phyloP scores from a whole-genome alignment of 1,140 invertebrate genomes.

The Drosophila truncata region DNA sequence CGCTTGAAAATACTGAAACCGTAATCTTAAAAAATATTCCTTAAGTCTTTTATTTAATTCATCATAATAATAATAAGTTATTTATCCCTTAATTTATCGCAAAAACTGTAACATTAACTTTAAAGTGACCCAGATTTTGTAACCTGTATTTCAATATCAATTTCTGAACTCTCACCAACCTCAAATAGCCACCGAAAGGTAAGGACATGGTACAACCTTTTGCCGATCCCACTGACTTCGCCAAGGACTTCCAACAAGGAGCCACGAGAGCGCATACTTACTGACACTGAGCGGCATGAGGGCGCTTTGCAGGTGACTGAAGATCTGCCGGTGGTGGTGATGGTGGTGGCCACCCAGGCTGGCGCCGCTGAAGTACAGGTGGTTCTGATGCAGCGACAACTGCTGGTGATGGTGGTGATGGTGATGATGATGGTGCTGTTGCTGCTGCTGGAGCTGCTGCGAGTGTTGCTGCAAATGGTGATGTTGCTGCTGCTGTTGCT shows the following conservation, averaged over 20 bases:
- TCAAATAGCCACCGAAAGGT: slow-evolving; percentile 2
- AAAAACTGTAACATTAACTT: not conserved
- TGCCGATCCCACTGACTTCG: slow-evolving; percentile 2
- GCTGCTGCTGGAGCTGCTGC: slow-evolving; percentile 54
- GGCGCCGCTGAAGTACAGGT: slow-evolving; percentile 79
- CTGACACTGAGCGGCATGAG: slow-evolving; percentile 82
- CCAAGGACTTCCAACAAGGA: not conserved
- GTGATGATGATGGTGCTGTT: slow-evolving; percentile 72
- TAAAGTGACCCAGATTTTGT: not conserved
- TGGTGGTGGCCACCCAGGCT: slow-evolving; percentile 69
- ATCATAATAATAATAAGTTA: no score
- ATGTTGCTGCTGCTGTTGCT: slow-evolving; percentile 58
- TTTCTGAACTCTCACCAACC: slow-evolving; percentile 1
- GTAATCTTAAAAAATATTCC: no score
- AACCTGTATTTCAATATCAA: not conserved
- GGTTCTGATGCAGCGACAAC: slow-evolving; percentile 83
- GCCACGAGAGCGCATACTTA: slow-evolving; percentile 69
- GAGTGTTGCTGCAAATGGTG: slow-evolving; percentile 55
- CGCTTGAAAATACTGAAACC: not conserved
- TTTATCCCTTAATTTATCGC: not conserved
- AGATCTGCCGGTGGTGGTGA: slow-evolving; percentile 82
- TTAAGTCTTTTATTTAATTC: no score
- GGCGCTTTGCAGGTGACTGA: slow-evolving; percentile 82
- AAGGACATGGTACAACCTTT: slow-evolving; percentile 29
- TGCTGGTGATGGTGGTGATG: slow-evolving; percentile 83